Conservation (phyloP, 2,113 vertebrate genomes). For the Ursus arctos region DNA sequence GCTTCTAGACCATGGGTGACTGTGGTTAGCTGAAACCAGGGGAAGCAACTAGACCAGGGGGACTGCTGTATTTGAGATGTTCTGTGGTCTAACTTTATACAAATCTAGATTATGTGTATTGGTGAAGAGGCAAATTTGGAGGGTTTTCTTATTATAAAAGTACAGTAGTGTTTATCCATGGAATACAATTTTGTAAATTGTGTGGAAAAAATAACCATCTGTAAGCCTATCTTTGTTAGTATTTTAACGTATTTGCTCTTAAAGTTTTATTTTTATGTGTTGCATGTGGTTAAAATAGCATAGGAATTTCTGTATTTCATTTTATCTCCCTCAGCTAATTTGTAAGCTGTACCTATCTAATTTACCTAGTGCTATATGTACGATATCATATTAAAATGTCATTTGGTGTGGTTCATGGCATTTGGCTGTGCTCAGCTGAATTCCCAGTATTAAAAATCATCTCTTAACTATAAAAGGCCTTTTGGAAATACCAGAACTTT, state of each 20-base stretch:
- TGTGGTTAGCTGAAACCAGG: neutral
- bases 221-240: neutral
- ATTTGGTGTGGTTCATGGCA: neutral
- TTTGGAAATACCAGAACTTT: neutral
- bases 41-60: neutral
- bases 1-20: neutral
- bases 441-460: neutral
- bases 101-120: neutral
- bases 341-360: neutral
- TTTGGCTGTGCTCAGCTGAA: neutral
- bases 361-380: neutral
- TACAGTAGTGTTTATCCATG: neutral
- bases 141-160: neutral
- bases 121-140: neutral
- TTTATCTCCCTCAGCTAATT: neutral
- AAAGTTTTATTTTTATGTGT: slow-evolving; percentile 34
- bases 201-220: neutral
- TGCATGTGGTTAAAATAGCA: slow-evolving; percentile 33
- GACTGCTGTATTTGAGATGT: neutral
- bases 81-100: neutral
- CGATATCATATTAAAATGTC: neutral
- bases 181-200: neutral
- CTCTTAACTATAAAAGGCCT: neutral
- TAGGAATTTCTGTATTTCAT: neutral
- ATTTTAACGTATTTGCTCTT: neutral